A percentile compares a stretch with the other conserved stretches of the same genome.
Evolutionary conservation across 1,140 invertebrate species (phyloP).

Genomic region (Neoseiulus cucumeris): DNA sequence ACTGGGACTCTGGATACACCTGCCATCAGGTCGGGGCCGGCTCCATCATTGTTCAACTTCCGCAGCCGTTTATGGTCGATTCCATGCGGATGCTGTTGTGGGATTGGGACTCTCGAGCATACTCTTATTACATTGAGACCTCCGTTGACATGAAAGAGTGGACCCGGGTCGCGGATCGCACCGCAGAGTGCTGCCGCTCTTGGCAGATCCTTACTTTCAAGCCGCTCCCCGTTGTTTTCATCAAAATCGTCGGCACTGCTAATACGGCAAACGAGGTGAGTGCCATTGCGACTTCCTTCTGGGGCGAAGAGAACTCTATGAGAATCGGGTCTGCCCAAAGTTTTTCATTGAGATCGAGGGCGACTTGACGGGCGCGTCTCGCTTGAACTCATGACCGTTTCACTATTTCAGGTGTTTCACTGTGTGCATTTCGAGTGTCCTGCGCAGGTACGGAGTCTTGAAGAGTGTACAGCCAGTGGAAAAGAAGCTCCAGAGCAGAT

Average conservation of each 20-base stretch:
- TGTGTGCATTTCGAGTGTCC: constrained; percentile 95
- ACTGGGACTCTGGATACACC: constrained; percentile 96
- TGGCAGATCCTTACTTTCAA: constrained; percentile 78
- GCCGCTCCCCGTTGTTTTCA: constrained; percentile 66
- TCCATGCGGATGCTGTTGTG: constrained; percentile 78
- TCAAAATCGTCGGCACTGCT: constrained; percentile 77
- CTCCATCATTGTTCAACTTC: constrained; percentile 77
- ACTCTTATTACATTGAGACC: constrained; percentile 88
- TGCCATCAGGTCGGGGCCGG: constrained; percentile 94
- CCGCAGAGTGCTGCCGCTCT: constrained; percentile 48
- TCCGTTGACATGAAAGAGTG: constrained; percentile 77
- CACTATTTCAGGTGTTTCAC: constrained; percentile 59
- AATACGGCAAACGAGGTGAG: constrained; percentile 88
- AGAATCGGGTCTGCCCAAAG: not conserved
- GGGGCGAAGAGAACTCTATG: not conserved
- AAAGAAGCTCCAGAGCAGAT: no score
- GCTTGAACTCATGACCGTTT: no score
- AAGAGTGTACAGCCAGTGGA: not conserved
- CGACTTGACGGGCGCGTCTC: no score
- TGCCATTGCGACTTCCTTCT: not conserved
- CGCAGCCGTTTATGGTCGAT: constrained; percentile 80
- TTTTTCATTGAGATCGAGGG: not conserved
- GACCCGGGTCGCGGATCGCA: constrained; percentile 55
- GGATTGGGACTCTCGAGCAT: constrained; percentile 92
- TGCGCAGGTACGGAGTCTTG: constrained; percentile 21